Conservation (phyloP, 2,113 vertebrate genomes). For the Furnarius figulus region DNA sequence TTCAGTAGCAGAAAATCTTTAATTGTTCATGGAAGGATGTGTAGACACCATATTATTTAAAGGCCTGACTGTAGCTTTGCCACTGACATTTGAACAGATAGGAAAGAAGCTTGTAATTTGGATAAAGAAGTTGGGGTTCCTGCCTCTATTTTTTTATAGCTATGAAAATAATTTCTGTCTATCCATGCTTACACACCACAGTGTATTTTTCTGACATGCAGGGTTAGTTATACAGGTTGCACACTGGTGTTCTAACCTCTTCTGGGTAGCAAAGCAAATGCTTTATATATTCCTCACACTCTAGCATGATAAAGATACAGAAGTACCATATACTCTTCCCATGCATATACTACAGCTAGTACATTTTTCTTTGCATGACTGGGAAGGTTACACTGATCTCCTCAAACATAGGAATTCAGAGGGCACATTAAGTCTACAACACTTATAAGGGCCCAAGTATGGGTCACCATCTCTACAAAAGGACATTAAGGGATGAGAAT, state of each 20-base stretch:
- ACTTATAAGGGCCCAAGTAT: not conserved
- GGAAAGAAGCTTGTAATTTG: not conserved
- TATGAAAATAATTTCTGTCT: not conserved
- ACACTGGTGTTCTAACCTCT: not conserved
- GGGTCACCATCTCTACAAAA: not conserved
- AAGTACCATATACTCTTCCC: not conserved
- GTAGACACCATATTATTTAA: not conserved
- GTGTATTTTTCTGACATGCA: not conserved
- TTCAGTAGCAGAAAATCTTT: not conserved
- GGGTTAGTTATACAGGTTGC: not conserved
- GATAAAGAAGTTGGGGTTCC: not conserved
- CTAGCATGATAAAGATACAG: not conserved
- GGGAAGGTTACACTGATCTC: not conserved
- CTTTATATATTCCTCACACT: not conserved
- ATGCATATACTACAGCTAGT: fast-evolving
- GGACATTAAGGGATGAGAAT: not conserved
- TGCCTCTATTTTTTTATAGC: not conserved
- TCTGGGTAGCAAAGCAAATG: not conserved
- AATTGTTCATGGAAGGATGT: not conserved
- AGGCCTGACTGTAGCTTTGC: not conserved
- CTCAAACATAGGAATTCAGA: not conserved
- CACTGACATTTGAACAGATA: not conserved
- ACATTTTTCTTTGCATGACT: not conserved
- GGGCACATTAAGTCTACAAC: not conserved
- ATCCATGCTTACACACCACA: not conserved